These are phyloP conservation scores for Homarus americanus DNA, from an alignment of 1,140 invertebrate genomes.

Conservation along the genomic window DNA sequence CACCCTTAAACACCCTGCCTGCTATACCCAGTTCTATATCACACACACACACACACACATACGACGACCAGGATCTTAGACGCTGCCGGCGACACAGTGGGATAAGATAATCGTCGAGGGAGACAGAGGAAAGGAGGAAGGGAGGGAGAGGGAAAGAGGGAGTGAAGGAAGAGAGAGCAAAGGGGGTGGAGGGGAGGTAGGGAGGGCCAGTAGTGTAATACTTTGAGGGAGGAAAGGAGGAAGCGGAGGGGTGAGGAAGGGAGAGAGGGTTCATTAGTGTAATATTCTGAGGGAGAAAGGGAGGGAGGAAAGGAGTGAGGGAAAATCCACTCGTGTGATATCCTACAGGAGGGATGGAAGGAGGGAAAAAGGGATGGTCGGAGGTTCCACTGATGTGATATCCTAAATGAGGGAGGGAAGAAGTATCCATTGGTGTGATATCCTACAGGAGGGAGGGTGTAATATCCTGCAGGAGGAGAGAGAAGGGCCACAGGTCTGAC, in stretches of 20 bases:
- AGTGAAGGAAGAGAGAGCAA: too few species aligned
- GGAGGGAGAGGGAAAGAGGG: neutral
- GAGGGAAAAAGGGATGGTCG: too few species aligned
- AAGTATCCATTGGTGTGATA: too few species aligned
- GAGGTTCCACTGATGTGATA: too few species aligned
- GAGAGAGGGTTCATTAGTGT: neutral
- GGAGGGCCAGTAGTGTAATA: too few species aligned
- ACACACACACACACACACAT: neutral
- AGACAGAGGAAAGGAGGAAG: neutral
- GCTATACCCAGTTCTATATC: neutral
- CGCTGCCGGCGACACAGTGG: neutral
- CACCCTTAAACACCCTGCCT: neutral
- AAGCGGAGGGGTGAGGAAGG: too few species aligned
- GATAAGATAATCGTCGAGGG: too few species aligned
- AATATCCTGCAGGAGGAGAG: neutral
- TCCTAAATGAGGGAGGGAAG: too few species aligned
- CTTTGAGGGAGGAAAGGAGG: too few species aligned
- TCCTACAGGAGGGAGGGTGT: neutral
- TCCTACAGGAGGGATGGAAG: neutral
- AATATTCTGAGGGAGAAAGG: neutral
- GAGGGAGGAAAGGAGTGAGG: neutral
- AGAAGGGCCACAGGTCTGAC: neutral
- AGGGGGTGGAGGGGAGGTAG: too few species aligned
- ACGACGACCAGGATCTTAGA: neutral
- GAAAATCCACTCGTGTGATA: too few species aligned